A percentile compares a stretch with the other conserved stretches of the same genome.
Conservation (phyloP, 2,888 invertebrate genomes). For the Chelonus formosanus region DNA sequence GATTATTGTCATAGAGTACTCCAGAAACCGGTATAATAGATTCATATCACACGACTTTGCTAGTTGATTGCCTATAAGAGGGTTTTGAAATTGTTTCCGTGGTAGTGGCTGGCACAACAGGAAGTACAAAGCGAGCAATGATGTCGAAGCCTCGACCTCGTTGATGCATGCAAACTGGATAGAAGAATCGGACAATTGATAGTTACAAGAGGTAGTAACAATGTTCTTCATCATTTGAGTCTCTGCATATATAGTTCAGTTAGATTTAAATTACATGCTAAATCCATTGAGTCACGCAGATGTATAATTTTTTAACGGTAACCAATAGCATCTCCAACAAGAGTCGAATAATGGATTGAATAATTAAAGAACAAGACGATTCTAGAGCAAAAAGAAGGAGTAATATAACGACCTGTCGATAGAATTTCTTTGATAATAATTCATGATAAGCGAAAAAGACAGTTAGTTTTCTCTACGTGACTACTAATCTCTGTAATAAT, state of each 20-base stretch:
- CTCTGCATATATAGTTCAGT: background rate
- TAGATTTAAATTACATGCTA: slow-evolving; percentile 26
- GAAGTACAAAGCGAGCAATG: slow-evolving; percentile 26
- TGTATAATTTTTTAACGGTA: slow-evolving; percentile 30
- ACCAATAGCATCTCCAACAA: slow-evolving; percentile 28
- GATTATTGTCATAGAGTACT: slow-evolving; percentile 15
- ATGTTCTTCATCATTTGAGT: background rate
- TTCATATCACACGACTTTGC: slow-evolving; percentile 28
- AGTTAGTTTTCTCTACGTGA: slow-evolving; percentile 31
- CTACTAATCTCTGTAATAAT: slow-evolving; percentile 35
- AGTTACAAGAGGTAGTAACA: slow-evolving; percentile 13
- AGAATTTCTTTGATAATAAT: slow-evolving; percentile 36
- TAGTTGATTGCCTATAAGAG: slow-evolving; percentile 29
- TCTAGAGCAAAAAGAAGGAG: slow-evolving; percentile 16
- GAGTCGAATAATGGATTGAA: slow-evolving; percentile 36
- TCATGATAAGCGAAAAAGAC: slow-evolving; percentile 24
- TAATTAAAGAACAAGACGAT: slow-evolving; percentile 33
- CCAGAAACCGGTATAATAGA: slow-evolving; percentile 16
- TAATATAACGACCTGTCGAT: slow-evolving; percentile 27
- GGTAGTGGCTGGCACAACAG: slow-evolving; percentile 34
- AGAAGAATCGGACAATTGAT: slow-evolving; percentile 26
- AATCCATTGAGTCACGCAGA: slow-evolving; percentile 25
- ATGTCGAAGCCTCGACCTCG: slow-evolving; percentile 26
- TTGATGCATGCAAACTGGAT: slow-evolving; percentile 29
- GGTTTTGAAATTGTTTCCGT: slow-evolving; percentile 25